Percentiles rank a stretch among this genome's conserved stretches.
These are phyloP conservation scores for Lagodon rhomboides DNA, from an alignment of 2,797 vertebrate genomes.

Conservation along the genomic window DNA sequence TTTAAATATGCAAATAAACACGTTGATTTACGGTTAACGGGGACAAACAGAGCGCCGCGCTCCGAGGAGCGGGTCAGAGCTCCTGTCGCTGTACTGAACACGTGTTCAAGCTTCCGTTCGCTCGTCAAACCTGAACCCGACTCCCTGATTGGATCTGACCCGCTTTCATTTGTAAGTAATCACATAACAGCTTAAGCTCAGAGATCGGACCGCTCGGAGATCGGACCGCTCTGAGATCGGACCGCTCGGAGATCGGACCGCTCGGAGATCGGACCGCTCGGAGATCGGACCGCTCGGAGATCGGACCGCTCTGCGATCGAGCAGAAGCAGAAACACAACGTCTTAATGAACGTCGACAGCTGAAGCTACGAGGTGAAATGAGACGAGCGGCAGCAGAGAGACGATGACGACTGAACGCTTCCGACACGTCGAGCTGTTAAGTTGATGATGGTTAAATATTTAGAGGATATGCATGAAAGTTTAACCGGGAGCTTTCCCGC, in stretches of 20 bases:
- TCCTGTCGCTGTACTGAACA: background rate
- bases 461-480: constrained; percentile 24
- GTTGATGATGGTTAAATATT: constrained; percentile 32
- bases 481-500: constrained; percentile 16
- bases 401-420: background rate
- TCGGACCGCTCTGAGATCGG: background rate
- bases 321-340: background rate
- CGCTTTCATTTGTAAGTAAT: background rate
- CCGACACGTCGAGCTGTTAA: constrained; percentile 21
- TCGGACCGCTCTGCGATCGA: background rate
- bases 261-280: background rate
- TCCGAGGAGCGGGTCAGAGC: constrained; percentile 5
- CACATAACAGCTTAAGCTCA: background rate
- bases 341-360: constrained; percentile 5
- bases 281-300: no score
- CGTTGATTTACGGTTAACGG: constrained; percentile 52
- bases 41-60: background rate
- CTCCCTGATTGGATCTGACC: background rate
- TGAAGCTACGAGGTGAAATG: background rate
- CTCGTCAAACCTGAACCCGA: background rate
- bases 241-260: background rate
- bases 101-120: background rate
- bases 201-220: background rate
- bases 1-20: constrained; percentile 65
- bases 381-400: background rate